Percentiles rank a stretch among this genome's conserved stretches.
These are phyloP conservation scores for Melanotaenia maccullochi DNA, from an alignment of 2,797 vertebrate genomes.

Conservation along the genomic window DNA sequence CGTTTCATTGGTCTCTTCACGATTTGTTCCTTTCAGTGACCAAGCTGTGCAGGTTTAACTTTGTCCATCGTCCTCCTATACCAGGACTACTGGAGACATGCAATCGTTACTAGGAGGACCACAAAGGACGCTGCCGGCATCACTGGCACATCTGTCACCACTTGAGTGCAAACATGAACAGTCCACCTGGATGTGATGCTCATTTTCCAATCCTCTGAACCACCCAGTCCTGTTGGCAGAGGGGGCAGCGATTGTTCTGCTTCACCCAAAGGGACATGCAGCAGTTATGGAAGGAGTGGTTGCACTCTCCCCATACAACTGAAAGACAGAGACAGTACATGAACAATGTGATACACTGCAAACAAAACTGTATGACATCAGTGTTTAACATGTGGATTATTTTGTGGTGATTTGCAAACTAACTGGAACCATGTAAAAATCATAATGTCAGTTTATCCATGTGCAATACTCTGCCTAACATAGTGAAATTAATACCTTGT, in stretches of 20 bases:
- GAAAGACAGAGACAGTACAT: conserved; percentile 36
- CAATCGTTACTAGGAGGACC: conserved; percentile 47
- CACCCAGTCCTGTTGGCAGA: conserved; percentile 99
- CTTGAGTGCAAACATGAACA: conserved; percentile 33
- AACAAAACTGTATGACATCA: too few species aligned
- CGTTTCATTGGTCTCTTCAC: conserved; percentile 27
- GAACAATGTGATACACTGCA: background rate
- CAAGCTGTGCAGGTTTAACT: conserved; percentile 29
- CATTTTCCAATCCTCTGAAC: conserved; percentile 99
- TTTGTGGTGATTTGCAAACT: too few species aligned
- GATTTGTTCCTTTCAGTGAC: conserved; percentile 25
- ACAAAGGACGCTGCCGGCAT: conserved; percentile 38
- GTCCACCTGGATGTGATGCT: conserved; percentile 44
- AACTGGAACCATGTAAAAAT: too few species aligned
- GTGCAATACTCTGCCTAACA: too few species aligned
- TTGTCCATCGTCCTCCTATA: conserved; percentile 48
- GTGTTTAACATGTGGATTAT: too few species aligned
- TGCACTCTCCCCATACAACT: conserved; percentile 99
- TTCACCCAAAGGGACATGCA: conserved; percentile 99
- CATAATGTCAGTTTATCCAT: too few species aligned
- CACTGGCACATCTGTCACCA: conserved; percentile 48
- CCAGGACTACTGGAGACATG: conserved; percentile 59
- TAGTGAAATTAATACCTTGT: too few species aligned
- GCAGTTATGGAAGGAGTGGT: conserved; percentile 99
- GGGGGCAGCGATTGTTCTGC: conserved; percentile 98